Conservation (phyloP, 2,888 invertebrate species). For the Eudasyphora cyanicolor region DNA sequence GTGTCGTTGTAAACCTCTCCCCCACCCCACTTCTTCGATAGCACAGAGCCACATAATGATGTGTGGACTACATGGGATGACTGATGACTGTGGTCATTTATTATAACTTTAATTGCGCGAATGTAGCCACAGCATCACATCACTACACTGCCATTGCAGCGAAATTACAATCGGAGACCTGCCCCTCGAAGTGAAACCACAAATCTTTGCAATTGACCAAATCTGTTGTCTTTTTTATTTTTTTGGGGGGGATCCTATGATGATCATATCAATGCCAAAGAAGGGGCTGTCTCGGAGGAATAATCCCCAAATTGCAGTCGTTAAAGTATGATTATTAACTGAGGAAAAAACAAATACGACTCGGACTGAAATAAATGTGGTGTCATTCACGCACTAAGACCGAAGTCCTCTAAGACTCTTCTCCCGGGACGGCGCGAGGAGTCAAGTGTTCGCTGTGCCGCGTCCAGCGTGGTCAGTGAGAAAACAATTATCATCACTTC, state of each 20-base stretch:
- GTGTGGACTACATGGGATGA: slow-evolving; percentile 45
- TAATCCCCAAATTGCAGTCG: slow-evolving; percentile 57
- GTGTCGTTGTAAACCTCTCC: not conserved
- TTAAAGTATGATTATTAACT: slow-evolving; percentile 57
- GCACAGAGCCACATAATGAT: slow-evolving; percentile 13
- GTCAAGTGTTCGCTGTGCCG: slow-evolving; percentile 34
- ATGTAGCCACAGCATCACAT: slow-evolving; percentile 27
- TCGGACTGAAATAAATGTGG: slow-evolving; percentile 54
- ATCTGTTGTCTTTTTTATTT: not conserved
- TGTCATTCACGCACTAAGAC: slow-evolving; percentile 47
- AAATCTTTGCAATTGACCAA: slow-evolving; percentile 41
- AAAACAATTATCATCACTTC: slow-evolving; percentile 67
- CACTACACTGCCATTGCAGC: not conserved
- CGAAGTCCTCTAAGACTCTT: not conserved
- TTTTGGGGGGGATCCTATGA: not conserved
- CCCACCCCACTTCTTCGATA: not conserved
- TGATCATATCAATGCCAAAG: slow-evolving; percentile 6
- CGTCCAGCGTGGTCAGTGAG: slow-evolving; percentile 52
- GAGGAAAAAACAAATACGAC: slow-evolving; percentile 64
- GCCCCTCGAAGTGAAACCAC: not conserved
- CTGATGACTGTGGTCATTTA: slow-evolving; percentile 67
- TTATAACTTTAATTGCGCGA: slow-evolving; percentile 66
- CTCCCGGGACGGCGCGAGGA: slow-evolving; percentile 26
- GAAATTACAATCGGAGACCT: slow-evolving; percentile 49
- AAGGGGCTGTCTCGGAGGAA: slow-evolving; percentile 25